phyloP scores from a whole-genome alignment of 2,113 vertebrate genomes.

The Numenius arquata region DNA sequence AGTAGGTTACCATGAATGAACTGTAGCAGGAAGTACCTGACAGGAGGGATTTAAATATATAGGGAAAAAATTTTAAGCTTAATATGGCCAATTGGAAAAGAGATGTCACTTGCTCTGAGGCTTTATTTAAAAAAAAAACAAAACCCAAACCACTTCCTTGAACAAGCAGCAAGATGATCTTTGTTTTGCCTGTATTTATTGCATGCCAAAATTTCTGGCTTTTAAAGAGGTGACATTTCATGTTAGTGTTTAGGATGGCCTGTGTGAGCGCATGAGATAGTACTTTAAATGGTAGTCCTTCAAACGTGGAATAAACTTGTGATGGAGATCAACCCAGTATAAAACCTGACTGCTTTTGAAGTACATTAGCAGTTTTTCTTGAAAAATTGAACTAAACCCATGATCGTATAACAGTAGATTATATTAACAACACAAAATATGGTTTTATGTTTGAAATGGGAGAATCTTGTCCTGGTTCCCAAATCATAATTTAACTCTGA shows the following conservation, averaged over 20 bases:
- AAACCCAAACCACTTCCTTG: not conserved
- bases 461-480: not conserved
- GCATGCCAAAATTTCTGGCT: not conserved
- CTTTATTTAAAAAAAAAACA: not conserved
- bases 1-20: not conserved
- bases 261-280: not conserved
- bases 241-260: not conserved
- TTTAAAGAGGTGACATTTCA: not conserved
- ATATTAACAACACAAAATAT: not conserved
- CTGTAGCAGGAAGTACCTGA: not conserved
- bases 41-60: not conserved
- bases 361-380: not conserved
- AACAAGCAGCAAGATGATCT: not conserved
- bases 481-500: not conserved
- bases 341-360: not conserved
- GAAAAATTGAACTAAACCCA: not conserved
- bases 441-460: not conserved
- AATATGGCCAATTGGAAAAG: not conserved
- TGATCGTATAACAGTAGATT: not conserved
- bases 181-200: not conserved
- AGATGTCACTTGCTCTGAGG: not conserved
- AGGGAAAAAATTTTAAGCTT: not conserved
- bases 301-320: not conserved
- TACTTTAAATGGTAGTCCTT: not conserved
- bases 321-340: not conserved